Evolutionary conservation across 2,888 invertebrate genomes (phyloP).

Genomic region (Matsumyia berberina): DNA sequence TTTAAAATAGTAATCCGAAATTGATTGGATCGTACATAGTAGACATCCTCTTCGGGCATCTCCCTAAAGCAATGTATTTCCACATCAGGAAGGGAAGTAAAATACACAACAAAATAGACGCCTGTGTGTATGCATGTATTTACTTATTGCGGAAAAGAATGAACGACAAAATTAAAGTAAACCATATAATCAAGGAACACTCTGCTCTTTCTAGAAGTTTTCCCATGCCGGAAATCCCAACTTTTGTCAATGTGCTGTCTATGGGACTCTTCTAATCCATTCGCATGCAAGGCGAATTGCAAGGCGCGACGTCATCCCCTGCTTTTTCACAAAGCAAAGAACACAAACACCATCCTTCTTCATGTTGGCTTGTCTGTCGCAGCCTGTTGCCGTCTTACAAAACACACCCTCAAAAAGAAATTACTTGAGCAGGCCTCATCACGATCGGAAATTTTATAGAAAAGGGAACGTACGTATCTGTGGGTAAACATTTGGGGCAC

Average conservation of each 20-base stretch:
- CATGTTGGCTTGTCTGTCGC: conserved; percentile 12
- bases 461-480: not conserved
- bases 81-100: conserved; percentile 30
- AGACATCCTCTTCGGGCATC: conserved; percentile 33
- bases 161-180: conserved; percentile 42
- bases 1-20: conserved; percentile 44
- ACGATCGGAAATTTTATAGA: not conserved
- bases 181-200: conserved; percentile 34
- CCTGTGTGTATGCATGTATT: not conserved
- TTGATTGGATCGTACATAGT: conserved; percentile 62
- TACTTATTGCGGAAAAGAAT: conserved; percentile 19
- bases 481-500: conserved; percentile 13
- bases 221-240: conserved; percentile 40
- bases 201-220: conserved; percentile 20
- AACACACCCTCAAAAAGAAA: not conserved
- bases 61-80: conserved; percentile 5
- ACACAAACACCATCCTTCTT: conserved; percentile 7
- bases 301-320: conserved; percentile 24
- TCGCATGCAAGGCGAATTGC: conserved; percentile 34
- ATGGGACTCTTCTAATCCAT: conserved; percentile 36
- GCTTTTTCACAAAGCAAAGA: conserved; percentile 30
- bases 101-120: conserved; percentile 18
- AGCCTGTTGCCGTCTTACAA: conserved; percentile 8
- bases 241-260: conserved; percentile 46
- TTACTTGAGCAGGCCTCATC: conserved; percentile 12